Base-by-base conservation (phyloP, 2,888 invertebrate species). In the Pammene fasciana region DNA sequence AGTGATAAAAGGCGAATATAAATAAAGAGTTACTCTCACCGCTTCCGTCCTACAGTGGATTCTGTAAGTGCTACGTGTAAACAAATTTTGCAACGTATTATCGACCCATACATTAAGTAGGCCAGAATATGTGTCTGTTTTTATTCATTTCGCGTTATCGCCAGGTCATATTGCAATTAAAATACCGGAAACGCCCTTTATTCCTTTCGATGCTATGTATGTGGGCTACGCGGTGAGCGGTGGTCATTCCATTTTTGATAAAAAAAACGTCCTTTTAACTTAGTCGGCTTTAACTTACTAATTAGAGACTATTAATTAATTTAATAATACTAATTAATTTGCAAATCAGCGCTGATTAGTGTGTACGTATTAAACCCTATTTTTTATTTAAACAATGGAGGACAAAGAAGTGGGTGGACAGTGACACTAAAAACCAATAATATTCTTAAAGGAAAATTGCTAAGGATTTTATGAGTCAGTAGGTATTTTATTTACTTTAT, bases 21-120 rank as follows among this genome's bases (percentile, higher is more conserved):
- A 68, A 59, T 52, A 65, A 68, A 68, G 52, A 45, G n/a, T 59
- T 8, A 52, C 5, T 57, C 59, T 18, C 38, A 38, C 11, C 14
- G 18, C 26, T 43, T 43, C 4, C 16, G 16, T 9, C 16, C 16
- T 13, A 8, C 14, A 13, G 26, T 9, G 34, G 11, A 54, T 64
- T 26, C 43, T 5, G 52, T 6, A 43, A 64, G 45, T 45, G 34
- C 54, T 34, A 41, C 52, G 60, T 60, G 67, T 43, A 57, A 57
- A 57, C 34, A 38, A 52, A 52, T 41, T 64, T 64, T 65, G 64
- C 68, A 52, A 65, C 68, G 68, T 68, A 68, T 68, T 68, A 68
- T 68, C 68, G 68, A 68, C 68, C 68, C 68, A 45, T 55, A 52
- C 14, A 10, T 34, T 43, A 68, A 68, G 64, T 68, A 52, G 68